Percentiles rank a stretch among this genome's conserved stretches.
Evolutionary conservation across 1,140 invertebrate species (phyloP).

Genomic region (Listronotus bonariensis): DNA sequence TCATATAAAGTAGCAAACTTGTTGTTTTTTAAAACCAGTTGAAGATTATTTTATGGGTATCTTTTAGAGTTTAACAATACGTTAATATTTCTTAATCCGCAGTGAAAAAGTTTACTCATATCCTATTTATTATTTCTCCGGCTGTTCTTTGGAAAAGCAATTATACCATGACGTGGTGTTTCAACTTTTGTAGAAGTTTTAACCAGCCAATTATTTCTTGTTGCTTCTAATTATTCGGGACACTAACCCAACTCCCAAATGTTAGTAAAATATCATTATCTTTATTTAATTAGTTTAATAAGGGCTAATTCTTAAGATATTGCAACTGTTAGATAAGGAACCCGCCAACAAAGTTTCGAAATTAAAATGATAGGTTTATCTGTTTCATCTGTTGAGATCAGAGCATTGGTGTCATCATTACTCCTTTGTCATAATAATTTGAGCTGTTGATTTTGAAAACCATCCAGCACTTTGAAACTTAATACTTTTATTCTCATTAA

Average conservation of each 20-base stretch:
- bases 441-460: no score
- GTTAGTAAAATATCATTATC: constrained; percentile 26
- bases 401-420: no score
- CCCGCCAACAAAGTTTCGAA: constrained; percentile 32
- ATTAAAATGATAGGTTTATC: no score
- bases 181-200: constrained; percentile 39
- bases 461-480: no score
- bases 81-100: constrained; percentile 19
- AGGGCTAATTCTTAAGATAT: constrained; percentile 19
- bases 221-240: constrained; percentile 9
- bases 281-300: constrained; percentile 33
- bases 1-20: constrained; percentile 20
- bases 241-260: constrained; percentile 33
- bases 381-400: no score
- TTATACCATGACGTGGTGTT: constrained; percentile 15
- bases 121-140: constrained; percentile 2
- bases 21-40: constrained; percentile 32
- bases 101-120: constrained; percentile 8
- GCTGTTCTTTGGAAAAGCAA: constrained; percentile 25
- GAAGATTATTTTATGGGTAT: constrained; percentile 49
- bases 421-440: no score
- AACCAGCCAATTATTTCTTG: constrained; percentile 29
- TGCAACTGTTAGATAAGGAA: constrained; percentile 25
- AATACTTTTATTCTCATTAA: no score
- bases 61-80: constrained; percentile 33